Conservation (phyloP, 2,113 vertebrate species). For the Sclerurus mexicanus region DNA sequence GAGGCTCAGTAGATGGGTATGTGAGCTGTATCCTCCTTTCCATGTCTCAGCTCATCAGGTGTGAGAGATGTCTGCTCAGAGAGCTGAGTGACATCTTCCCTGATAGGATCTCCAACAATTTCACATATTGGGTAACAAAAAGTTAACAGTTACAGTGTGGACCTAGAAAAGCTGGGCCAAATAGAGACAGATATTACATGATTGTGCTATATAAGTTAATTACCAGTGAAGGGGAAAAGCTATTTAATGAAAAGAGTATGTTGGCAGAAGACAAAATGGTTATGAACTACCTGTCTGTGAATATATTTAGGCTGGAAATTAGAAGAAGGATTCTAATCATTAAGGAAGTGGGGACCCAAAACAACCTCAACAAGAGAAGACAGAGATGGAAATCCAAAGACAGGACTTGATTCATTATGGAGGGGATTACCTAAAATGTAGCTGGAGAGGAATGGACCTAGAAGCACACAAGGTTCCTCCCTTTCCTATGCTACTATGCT, state of each 20-base stretch:
- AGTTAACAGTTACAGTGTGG: background rate
- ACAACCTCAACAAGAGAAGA: background rate
- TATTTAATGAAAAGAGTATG: background rate
- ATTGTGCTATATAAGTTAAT: background rate
- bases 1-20: background rate
- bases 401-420: background rate
- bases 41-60: background rate
- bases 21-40: background rate
- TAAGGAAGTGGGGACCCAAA: background rate
- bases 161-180: background rate
- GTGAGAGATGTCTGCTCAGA: too few relatives aligned
- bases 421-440: background rate
- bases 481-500: background rate
- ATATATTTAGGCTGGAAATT: conserved; percentile 11
- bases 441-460: background rate
- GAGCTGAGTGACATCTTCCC: fast-evolving
- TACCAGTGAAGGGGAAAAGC: background rate
- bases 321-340: background rate
- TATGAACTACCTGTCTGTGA: background rate
- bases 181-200: background rate
- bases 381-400: background rate
- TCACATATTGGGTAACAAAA: background rate
- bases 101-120: background rate
- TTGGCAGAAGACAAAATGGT: background rate
- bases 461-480: background rate